Evolutionary conservation across 2,888 invertebrate genomes (phyloP), one percentile per base, ranked within the genome.

Genomic region (Tenthredo mesomela): DNA sequence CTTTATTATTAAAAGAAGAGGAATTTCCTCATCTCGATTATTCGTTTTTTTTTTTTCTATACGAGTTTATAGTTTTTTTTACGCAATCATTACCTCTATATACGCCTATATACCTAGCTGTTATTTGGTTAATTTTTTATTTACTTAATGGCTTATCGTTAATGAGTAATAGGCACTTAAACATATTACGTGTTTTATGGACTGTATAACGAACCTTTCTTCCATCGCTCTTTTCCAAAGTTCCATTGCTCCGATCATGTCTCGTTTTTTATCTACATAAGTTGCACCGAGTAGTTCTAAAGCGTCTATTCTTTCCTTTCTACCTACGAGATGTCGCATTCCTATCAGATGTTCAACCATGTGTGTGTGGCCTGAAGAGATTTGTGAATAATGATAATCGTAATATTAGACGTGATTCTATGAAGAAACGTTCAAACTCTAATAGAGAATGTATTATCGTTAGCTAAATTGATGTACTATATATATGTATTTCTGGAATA

Each of bases 191-290:
- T n/a, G 10, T 71, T n/a, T 15, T 40, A n/a, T 43, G 33, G 29
- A 43, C 21, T 73, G 43, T n/a, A 10, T 33, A n/a, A 67, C 83
- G 6, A 91, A 96, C 96, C 98, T 96, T 91, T 98, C 97, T 86
- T 97, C 96, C 96, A 99, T 97, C 40, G 98, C 98, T 89, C 97
- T 95, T 91, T 97, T 97, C 99, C 99, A 99, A 86, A 97, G 95
- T 86, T 96, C 96, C 82, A 98, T 94, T 0, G 98, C 98, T 61
- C 97, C 97, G 85, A 98, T 96, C 97, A 98, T 98, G 93, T 99
- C 98, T 89, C 98, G 95, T 92, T 98, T 96, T 93, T 98, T 98
- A 93, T 99, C 99, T n/a, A 99, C 98, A 93, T 96, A 98, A 0
- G 99, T 99, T 2, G 99, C 98, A 5, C 99, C 99, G 70, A 99